These are phyloP conservation scores for Agrilus biguttatus DNA, from an alignment of 2,888 invertebrate genomes.

Conservation along the genomic window DNA sequence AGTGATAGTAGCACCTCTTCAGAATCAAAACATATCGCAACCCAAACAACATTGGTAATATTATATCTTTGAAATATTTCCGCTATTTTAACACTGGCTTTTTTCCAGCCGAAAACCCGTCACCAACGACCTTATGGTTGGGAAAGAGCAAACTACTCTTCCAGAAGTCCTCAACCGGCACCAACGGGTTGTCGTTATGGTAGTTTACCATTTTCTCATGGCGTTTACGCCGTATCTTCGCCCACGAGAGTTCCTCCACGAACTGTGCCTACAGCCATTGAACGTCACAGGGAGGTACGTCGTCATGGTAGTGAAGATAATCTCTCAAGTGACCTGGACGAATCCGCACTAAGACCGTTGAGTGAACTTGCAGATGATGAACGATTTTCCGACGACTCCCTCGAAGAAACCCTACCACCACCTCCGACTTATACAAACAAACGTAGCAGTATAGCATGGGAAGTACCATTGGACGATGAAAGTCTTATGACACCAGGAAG, in stretches of 20 bases:
- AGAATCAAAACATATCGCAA: constrained; percentile 46
- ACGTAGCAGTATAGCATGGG: constrained; percentile 75
- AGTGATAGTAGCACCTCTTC: constrained; percentile 9
- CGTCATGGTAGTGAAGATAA: constrained; percentile 34
- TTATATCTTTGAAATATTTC: not conserved
- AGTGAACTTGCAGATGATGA: constrained; percentile 38
- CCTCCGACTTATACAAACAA: constrained; percentile 44
- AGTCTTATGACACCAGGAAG: constrained; percentile 50
- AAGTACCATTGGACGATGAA: constrained; percentile 63
- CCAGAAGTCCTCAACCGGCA: constrained; percentile 34
- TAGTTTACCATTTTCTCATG: constrained; percentile 50
- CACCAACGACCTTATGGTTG: constrained; percentile 63
- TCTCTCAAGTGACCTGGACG: constrained; percentile 26
- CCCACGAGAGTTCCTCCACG: constrained; percentile 46
- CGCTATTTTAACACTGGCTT: not conserved
- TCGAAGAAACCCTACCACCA: constrained; percentile 61
- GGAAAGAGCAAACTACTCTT: constrained; percentile 38
- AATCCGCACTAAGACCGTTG: constrained; percentile 20
- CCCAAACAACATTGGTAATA: constrained; percentile 65
- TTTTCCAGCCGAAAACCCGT: constrained; percentile 56
- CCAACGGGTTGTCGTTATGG: constrained; percentile 49
- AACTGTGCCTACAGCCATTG: constrained; percentile 55
- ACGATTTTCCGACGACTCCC: constrained; percentile 71
- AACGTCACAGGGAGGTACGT: constrained; percentile 67
- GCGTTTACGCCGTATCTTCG: constrained; percentile 42